Percentiles rank a stretch among this genome's conserved stretches.
Conservation (phyloP, 2,113 vertebrate species). For the Psilopsiagon aurifrons region DNA sequence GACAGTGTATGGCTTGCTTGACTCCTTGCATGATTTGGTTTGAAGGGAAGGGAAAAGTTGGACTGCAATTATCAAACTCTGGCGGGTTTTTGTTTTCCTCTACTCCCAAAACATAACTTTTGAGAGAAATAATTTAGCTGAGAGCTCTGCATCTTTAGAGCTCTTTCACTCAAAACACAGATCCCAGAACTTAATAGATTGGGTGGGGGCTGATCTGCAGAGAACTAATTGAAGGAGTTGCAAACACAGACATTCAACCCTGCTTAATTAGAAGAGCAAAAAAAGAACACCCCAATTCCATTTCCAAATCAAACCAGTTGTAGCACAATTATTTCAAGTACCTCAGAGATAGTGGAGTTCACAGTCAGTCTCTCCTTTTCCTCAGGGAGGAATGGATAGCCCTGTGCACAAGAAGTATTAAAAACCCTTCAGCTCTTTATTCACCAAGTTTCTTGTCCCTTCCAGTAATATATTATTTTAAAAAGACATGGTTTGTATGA, state of each 20-base stretch:
- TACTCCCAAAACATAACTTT: neutral
- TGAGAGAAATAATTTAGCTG: slow-evolving; percentile 22
- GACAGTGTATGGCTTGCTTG: neutral
- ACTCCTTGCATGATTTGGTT: neutral
- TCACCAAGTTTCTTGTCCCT: neutral
- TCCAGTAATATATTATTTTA: neutral
- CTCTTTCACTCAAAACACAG: neutral
- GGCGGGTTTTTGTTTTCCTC: neutral
- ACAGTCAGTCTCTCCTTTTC: neutral
- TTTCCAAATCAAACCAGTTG: slow-evolving; percentile 42
- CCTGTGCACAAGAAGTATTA: neutral
- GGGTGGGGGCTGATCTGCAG: neutral
- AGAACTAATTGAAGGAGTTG: slow-evolving; percentile 35
- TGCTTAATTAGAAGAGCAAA: slow-evolving; percentile 41
- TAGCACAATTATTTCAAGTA: slow-evolving; percentile 39
- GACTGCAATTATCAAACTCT: neutral
- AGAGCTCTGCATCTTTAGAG: neutral
- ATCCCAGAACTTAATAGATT: slow-evolving; percentile 36
- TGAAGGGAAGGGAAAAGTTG: neutral
- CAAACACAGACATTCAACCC: slow-evolving; percentile 29
- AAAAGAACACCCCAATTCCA: slow-evolving; percentile 39
- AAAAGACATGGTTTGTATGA: neutral
- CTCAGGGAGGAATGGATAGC: neutral
- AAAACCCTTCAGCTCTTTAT: neutral
- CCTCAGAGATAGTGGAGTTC: neutral